phyloP scores from a whole-genome alignment of 2,797 vertebrate species.

The Pipistrellus nathusii region DNA sequence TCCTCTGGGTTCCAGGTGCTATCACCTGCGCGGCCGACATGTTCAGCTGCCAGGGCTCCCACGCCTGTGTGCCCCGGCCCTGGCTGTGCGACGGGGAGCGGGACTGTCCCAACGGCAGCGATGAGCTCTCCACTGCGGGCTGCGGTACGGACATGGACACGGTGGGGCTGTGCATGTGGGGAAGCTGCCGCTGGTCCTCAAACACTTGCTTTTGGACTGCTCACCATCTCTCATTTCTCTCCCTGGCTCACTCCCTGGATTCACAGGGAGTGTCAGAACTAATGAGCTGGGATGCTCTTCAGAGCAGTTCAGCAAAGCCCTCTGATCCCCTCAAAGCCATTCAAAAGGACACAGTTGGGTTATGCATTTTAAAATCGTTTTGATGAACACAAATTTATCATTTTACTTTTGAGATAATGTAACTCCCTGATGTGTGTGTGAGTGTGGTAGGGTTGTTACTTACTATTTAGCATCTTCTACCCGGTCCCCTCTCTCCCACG shows the following conservation, averaged over 20 bases:
- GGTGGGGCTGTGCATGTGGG: background rate
- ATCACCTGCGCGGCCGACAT: slow-evolving; percentile 94
- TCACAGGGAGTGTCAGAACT: background rate
- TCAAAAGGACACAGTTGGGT: background rate
- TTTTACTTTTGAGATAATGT: background rate
- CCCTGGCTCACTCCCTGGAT: background rate
- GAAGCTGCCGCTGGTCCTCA: background rate
- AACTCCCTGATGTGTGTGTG: background rate
- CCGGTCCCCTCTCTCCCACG: accelerated
- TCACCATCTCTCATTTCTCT: background rate
- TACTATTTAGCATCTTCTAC: background rate
- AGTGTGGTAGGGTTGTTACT: background rate
- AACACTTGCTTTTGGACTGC: background rate
- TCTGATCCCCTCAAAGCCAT: background rate
- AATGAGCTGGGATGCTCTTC: background rate
- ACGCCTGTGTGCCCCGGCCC: slow-evolving; percentile 92
- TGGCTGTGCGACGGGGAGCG: slow-evolving; percentile 98
- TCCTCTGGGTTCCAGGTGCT: slow-evolving; percentile 87
- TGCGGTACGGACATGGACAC: slow-evolving; percentile 90
- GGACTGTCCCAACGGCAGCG: slow-evolving; percentile 95
- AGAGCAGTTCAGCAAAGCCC: background rate
- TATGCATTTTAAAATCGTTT: background rate
- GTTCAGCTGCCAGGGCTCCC: slow-evolving; percentile 95
- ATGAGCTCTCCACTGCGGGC: slow-evolving; percentile 95
- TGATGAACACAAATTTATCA: background rate